Conservation (phyloP, 2,888 invertebrate species). For the Lithophane socia region DNA sequence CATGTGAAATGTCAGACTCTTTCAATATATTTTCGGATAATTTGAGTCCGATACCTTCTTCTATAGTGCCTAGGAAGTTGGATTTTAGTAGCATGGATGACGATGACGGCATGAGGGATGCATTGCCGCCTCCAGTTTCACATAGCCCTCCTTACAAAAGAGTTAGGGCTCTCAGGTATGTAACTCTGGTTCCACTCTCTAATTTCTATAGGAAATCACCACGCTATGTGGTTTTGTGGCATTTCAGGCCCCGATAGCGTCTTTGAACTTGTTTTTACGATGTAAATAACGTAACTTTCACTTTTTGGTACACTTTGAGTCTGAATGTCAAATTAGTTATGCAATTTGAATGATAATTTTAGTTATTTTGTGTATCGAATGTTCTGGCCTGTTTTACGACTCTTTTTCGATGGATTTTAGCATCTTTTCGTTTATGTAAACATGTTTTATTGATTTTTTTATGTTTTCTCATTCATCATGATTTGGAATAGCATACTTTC, state of each 20-base stretch:
- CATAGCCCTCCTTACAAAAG: conserved; percentile 91
- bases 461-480: background rate
- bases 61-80: conserved; percentile 91
- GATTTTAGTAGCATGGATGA: conserved; percentile 88
- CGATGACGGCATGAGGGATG: conserved; percentile 83
- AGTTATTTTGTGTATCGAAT: background rate
- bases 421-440: background rate
- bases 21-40: conserved; percentile 91
- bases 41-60: conserved; percentile 89
- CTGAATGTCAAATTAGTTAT: conserved; percentile 35
- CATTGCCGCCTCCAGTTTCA: conserved; percentile 78
- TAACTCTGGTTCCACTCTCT: conserved; percentile 62
- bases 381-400: conserved; percentile 6
- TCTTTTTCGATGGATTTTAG: background rate
- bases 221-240: conserved; percentile 63
- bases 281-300: conserved; percentile 52
- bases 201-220: conserved; percentile 69
- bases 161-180: conserved; percentile 90
- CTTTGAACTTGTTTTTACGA: conserved; percentile 5
- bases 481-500: background rate
- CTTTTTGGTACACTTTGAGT: conserved; percentile 23
- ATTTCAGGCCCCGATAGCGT: background rate
- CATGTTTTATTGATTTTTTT: background rate
- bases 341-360: conserved; percentile 26
- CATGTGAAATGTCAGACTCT: conserved; percentile 92